phyloP scores from a whole-genome alignment of 1,140 invertebrate genomes.

The Cydia strobilella region DNA sequence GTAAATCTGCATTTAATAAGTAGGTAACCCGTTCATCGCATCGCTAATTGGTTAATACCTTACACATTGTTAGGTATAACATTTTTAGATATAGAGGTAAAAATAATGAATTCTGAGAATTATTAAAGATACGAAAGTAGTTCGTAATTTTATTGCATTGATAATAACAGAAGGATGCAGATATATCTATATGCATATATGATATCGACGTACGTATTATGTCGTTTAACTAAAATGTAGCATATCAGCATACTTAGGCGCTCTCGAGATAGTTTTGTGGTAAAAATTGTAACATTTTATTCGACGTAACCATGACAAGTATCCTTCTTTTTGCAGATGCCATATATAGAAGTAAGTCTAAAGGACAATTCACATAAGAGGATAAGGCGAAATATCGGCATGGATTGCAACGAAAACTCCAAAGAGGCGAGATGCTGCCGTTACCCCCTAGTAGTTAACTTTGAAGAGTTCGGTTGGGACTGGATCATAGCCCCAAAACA shows the following conservation, averaged over 20 bases:
- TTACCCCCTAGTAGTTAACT: conserved; percentile 96
- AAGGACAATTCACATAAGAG: conserved; percentile 82
- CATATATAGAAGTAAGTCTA: conserved; percentile 90
- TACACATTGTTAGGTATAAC: too few species aligned
- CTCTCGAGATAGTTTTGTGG: too few species aligned
- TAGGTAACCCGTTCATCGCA: too few species aligned
- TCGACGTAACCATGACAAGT: not conserved
- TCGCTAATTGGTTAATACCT: not conserved
- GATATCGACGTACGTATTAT: not conserved
- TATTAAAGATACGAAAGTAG: conserved; percentile 13
- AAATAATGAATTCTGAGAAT: conserved; percentile 19
- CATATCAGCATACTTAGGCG: too few species aligned
- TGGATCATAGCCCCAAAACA: conserved; percentile 98
- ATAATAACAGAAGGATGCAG: not conserved
- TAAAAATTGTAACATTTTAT: not conserved
- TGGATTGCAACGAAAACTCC: conserved; percentile 88
- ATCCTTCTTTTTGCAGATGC: conserved; percentile 83
- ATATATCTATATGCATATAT: not conserved
- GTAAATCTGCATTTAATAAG: too few species aligned
- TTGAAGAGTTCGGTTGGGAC: conserved; percentile 98
- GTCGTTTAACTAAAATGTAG: too few species aligned
- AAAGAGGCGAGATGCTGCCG: conserved; percentile 92
- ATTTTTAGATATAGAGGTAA: conserved; percentile 1
- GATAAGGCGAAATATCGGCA: conserved; percentile 87
- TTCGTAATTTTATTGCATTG: conserved; percentile 10